Evolutionary conservation across 2,797 vertebrate species (phyloP), one percentile per base, ranked within the genome.

Genomic region (Lates japonicus): DNA sequence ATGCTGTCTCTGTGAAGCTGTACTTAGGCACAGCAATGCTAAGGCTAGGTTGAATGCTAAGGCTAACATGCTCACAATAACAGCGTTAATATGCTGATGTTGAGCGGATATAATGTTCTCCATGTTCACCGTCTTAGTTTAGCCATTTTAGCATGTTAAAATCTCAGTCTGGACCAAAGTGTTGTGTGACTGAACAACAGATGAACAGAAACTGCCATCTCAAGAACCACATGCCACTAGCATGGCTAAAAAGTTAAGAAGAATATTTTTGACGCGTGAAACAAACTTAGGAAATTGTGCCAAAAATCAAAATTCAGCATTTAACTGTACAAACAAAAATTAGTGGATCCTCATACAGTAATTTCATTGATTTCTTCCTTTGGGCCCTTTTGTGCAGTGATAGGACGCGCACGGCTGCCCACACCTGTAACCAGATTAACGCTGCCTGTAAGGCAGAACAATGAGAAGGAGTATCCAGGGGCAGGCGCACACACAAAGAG

Each of bases 371-470:
- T 69, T 35, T 41, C 11, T 29, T 64, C 2, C 29, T 41, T 66
- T 57, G 10, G 22, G 13, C 14, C 37, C 7, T 52, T 44, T 55
- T 4, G 16, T 63, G 51, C 46, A 19, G 68, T 33, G 42, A 54
- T 31, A 46, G 49, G 20, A 41, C 17, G 39, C 19, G 58, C 31
- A 49, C 4, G 22, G 29, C 44, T 54, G 57, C 42, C 42, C 33
- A 77, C 80, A 90, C 88, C 88, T 91, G 80, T 83, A 89, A 81
- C 75, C 64, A 81, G 82, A 87, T 89, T 90, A 89, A 44, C 22
- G 1, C 29, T 20, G 25, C 49, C 76, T 72, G 67, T 70, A 78
- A 48, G 61, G 63, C 64, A 58, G 41, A 88, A 93, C 90, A 88
- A 87, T 82, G 80, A 63, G 62, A 33, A 76, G 58, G 85, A 83